phyloP scores from a whole-genome alignment of 2,113 vertebrate genomes.

The Pygoscelis antarcticus region DNA sequence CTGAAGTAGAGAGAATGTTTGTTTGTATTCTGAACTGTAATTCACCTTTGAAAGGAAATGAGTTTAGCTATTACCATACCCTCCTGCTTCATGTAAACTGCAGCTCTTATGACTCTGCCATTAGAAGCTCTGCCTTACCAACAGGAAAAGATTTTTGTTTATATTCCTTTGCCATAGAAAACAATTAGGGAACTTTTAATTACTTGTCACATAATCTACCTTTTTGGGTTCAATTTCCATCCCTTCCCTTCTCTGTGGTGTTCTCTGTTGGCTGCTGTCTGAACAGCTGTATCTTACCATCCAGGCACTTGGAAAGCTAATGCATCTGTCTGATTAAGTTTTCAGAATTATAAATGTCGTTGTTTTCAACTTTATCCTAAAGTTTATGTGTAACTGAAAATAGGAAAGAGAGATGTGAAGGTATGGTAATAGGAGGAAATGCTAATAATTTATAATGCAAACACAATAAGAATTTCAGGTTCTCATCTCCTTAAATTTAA shows the following conservation, averaged over 20 bases:
- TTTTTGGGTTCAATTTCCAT: neutral
- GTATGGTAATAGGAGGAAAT: neutral
- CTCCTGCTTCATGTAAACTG: slow-evolving; percentile 29
- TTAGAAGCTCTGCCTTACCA: slow-evolving; percentile 14
- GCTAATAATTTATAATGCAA: neutral
- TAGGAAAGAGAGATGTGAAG: neutral
- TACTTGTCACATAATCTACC: neutral
- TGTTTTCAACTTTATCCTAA: neutral
- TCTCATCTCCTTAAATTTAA: neutral
- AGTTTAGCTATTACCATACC: slow-evolving; percentile 20
- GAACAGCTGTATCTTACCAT: neutral
- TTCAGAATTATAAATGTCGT: neutral
- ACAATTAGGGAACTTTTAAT: slow-evolving; percentile 14
- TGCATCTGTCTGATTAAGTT: neutral
- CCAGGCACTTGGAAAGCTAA: neutral
- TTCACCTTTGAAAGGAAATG: slow-evolving; percentile 64
- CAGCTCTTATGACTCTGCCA: neutral
- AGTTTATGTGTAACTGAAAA: neutral
- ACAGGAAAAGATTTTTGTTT: slow-evolving; percentile 2
- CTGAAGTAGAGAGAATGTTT: slow-evolving; percentile 29
- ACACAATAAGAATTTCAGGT: neutral
- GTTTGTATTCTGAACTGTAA: slow-evolving; percentile 55
- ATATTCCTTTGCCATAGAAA: slow-evolving; percentile 13
- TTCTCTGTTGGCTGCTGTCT: neutral
- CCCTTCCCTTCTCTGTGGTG: neutral